Percentiles rank a stretch among this genome's conserved stretches.
phyloP scores from a whole-genome alignment of 2,888 invertebrate species.

The Itoplectis maculator region DNA sequence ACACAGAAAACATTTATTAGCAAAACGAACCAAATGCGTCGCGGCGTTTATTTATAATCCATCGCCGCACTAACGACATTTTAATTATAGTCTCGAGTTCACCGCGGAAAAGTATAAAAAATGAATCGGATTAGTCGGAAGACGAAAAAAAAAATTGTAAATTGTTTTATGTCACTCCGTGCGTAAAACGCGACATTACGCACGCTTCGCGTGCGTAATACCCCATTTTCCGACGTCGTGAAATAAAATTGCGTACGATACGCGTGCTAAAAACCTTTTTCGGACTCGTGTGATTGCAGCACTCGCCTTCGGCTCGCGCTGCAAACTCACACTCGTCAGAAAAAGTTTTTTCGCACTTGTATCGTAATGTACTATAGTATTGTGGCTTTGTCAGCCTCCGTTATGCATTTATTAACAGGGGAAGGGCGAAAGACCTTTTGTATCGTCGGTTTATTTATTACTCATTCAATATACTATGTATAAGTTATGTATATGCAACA shows the following conservation, averaged over 20 bases:
- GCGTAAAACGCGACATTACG: too few species aligned
- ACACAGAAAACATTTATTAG: not conserved
- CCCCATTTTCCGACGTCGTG: too few species aligned
- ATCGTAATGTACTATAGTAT: not conserved
- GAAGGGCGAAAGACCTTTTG: conserved; percentile 29
- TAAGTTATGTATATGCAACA: conserved; percentile 54
- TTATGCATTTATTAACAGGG: not conserved
- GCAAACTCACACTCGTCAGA: too few species aligned
- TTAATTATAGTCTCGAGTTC: not conserved
- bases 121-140: not conserved
- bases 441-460: conserved; percentile 57
- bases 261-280: too few species aligned
- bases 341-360: too few species aligned
- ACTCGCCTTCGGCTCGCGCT: too few species aligned
- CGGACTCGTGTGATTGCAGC: too few species aligned
- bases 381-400: not conserved
- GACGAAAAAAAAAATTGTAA: not conserved
- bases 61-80: not conserved
- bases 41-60: conserved; percentile 55
- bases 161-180: too few species aligned
- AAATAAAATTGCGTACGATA: too few species aligned
- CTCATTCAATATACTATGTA: conserved; percentile 53
- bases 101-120: not conserved
- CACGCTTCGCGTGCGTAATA: too few species aligned
- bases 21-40: not conserved